These are phyloP conservation scores for Crioceris asparagi DNA, from an alignment of 2,888 invertebrate species.

Conservation along the genomic window DNA sequence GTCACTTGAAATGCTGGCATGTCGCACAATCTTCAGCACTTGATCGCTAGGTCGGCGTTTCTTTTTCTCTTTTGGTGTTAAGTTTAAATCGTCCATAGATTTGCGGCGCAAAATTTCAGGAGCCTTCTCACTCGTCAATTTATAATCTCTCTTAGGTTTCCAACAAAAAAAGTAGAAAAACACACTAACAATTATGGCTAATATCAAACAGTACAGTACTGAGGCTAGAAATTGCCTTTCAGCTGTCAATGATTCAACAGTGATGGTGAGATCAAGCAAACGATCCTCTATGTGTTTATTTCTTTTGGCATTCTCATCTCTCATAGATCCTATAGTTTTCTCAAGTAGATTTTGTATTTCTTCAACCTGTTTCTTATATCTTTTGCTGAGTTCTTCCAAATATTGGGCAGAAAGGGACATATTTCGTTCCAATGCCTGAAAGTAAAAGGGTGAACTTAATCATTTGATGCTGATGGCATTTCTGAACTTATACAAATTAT, in stretches of 20 bases:
- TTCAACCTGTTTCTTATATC: conserved; percentile 94
- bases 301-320: conserved; percentile 63
- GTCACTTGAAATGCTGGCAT: conserved; percentile 18
- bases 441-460: too few relatives aligned
- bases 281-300: conserved; percentile 60
- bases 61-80: conserved; percentile 45
- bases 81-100: conserved; percentile 54
- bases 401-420: conserved; percentile 96
- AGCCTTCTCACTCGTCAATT: conserved; percentile 28
- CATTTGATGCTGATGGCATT: too few relatives aligned
- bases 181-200: conserved; percentile 39
- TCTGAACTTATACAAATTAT: too few relatives aligned
- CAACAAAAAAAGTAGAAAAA: conserved; percentile 43
- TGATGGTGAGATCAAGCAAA: conserved; percentile 49
- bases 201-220: conserved; percentile 45
- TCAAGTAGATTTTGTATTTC: conserved; percentile 82
- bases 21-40: conserved; percentile 45
- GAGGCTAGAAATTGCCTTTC: conserved; percentile 56
- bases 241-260: conserved; percentile 48
- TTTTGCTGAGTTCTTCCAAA: conserved; percentile 86
- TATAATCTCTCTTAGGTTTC: background rate
- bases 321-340: conserved; percentile 62
- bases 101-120: conserved; percentile 43
- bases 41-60: conserved; percentile 66
- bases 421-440: conserved; percentile 82